Conservation (phyloP, 1,140 invertebrate species). For the Rhyacophila brunnea region DNA sequence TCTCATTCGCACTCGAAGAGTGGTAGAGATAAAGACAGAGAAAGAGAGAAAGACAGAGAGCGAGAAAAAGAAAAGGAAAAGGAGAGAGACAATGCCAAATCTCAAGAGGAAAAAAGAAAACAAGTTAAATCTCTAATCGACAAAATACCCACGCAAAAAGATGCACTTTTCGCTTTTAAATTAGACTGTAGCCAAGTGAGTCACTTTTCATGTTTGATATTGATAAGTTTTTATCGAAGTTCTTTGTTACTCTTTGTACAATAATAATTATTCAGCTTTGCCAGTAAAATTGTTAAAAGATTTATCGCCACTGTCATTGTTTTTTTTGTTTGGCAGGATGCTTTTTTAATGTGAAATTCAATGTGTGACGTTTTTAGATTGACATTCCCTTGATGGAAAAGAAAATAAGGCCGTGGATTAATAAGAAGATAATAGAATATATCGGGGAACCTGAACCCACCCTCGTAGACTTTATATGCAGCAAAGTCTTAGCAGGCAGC, state of each 20-base stretch:
- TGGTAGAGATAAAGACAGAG: not conserved
- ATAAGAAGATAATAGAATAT: slow-evolving; percentile 99
- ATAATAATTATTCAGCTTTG: too few species aligned
- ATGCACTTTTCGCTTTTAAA: slow-evolving; percentile 90
- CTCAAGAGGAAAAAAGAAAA: slow-evolving; percentile 91
- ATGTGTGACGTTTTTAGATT: slow-evolving; percentile 46
- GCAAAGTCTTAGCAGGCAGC: slow-evolving; percentile 91
- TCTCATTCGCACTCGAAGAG: not conserved
- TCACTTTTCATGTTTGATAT: not conserved
- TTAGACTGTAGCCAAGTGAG: slow-evolving; percentile 86
- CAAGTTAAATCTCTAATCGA: slow-evolving; percentile 97
- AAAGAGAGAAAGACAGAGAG: slow-evolving; percentile 39
- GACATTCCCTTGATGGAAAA: slow-evolving; percentile 85
- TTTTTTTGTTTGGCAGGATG: too few species aligned
- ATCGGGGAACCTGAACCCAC: slow-evolving; percentile 99
- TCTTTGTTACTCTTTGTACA: too few species aligned
- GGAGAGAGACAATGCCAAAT: slow-evolving; percentile 67
- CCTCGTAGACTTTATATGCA: slow-evolving; percentile 97
- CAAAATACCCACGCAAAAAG: slow-evolving; percentile 97
- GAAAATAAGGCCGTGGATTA: slow-evolving; percentile 97
- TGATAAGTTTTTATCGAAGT: not conserved
- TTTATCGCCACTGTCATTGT: too few species aligned
- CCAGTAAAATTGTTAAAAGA: too few species aligned
- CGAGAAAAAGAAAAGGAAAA: slow-evolving; percentile 54
- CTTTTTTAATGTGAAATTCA: too few species aligned